Evolutionary conservation across 2,888 invertebrate species (phyloP).

Genomic region (Pterostichus madidus): DNA sequence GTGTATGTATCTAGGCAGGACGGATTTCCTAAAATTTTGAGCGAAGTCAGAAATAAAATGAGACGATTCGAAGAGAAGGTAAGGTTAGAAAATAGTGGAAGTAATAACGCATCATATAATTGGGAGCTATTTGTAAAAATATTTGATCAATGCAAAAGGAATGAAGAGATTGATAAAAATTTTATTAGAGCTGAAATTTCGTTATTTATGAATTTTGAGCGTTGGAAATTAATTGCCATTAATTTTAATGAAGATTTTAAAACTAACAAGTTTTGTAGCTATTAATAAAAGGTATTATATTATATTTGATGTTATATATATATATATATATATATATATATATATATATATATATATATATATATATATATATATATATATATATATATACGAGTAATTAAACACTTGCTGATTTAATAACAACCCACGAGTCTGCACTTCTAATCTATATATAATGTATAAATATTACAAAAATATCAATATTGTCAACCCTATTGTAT

Average conservation of each 20-base stretch:
- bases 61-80: conserved; percentile 13
- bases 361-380: no score
- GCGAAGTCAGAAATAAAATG: conserved; percentile 1
- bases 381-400: no score
- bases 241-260: conserved; percentile 43
- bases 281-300: no score
- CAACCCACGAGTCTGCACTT: no score
- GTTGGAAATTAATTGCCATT: conserved; percentile 24
- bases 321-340: no score
- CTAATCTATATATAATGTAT: no score
- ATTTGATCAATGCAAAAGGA: conserved; percentile 29
- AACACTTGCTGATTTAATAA: no score
- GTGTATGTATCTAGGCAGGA: conserved; percentile 14
- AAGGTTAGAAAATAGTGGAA: not conserved
- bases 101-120: not conserved
- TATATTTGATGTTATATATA: no score
- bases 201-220: conserved; percentile 23
- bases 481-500: no score
- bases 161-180: conserved; percentile 32
- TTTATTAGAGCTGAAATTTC: conserved; percentile 1
- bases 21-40: conserved; percentile 1
- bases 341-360: no score
- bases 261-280: conserved; percentile 20
- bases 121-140: conserved; percentile 17
- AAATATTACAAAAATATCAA: no score